These are phyloP conservation scores for Gnathonemus echidnorhynchus DNA, from an alignment of 2,113 vertebrate species.

Conservation along the genomic window DNA sequence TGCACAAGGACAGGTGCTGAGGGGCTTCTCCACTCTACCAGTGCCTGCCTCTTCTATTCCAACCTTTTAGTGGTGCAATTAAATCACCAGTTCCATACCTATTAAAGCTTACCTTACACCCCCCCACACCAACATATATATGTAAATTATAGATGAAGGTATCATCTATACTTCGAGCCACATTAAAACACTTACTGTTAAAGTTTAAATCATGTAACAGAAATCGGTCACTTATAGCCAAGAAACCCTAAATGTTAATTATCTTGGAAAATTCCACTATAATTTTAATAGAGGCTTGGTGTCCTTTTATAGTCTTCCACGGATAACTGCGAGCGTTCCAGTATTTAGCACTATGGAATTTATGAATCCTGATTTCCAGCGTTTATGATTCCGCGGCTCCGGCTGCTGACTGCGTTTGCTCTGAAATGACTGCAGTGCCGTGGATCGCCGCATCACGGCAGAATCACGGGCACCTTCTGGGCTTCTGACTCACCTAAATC, in stretches of 20 bases:
- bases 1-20: background rate
- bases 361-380: background rate
- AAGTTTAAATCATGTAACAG: background rate
- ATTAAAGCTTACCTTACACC: background rate
- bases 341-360: background rate
- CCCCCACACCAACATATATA: background rate
- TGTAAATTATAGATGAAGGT: background rate
- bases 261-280: conserved; percentile 5
- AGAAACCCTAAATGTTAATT: conserved; percentile 3
- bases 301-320: background rate
- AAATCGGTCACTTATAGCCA: background rate
- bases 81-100: background rate
- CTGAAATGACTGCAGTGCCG: background rate
- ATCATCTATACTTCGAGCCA: conserved; percentile 40
- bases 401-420: background rate
- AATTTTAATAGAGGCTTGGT: background rate
- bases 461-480: background rate
- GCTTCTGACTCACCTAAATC: background rate
- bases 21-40: background rate
- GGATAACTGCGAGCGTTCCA: background rate
- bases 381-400: background rate
- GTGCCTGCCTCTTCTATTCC: background rate
- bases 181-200: conserved; percentile 24
- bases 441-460: background rate
- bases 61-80: background rate